These are phyloP conservation scores for Xiphophorus birchmanni DNA, from an alignment of 2,797 vertebrate genomes.

Conservation along the genomic window DNA sequence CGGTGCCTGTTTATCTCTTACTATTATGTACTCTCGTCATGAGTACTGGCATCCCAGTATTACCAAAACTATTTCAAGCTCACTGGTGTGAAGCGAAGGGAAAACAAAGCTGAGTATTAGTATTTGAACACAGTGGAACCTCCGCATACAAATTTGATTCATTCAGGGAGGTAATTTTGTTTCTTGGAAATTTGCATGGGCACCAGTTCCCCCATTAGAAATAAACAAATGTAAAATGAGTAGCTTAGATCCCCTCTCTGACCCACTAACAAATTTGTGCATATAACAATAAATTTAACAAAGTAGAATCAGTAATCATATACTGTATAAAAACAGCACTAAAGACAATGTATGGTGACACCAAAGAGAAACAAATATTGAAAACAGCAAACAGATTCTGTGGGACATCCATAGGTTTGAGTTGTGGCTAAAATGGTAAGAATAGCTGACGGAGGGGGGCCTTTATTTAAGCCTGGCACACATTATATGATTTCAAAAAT, in stretches of 20 bases:
- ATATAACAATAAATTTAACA: neutral
- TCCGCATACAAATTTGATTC: neutral
- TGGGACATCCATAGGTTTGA: neutral
- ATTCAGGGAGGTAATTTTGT: neutral
- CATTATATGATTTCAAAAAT: neutral
- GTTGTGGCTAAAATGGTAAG: neutral
- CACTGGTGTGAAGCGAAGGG: neutral
- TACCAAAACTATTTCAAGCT: neutral
- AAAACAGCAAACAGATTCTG: neutral
- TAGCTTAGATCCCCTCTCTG: neutral
- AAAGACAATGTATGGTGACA: neutral
- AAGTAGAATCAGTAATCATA: neutral
- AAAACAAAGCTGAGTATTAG: neutral
- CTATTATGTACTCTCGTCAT: neutral
- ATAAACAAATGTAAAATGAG: neutral
- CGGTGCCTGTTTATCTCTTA: neutral
- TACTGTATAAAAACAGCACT: neutral
- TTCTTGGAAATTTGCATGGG: neutral
- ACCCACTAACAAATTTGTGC: neutral
- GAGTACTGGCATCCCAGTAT: neutral
- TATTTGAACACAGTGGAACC: neutral
- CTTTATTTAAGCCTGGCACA: neutral
- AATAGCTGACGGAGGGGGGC: too few relatives aligned
- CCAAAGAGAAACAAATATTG: neutral
- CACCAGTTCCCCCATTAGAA: neutral